These are phyloP conservation scores for Pentalonia nigronervosa DNA, from an alignment of 1,140 invertebrate species.

Conservation along the genomic window DNA sequence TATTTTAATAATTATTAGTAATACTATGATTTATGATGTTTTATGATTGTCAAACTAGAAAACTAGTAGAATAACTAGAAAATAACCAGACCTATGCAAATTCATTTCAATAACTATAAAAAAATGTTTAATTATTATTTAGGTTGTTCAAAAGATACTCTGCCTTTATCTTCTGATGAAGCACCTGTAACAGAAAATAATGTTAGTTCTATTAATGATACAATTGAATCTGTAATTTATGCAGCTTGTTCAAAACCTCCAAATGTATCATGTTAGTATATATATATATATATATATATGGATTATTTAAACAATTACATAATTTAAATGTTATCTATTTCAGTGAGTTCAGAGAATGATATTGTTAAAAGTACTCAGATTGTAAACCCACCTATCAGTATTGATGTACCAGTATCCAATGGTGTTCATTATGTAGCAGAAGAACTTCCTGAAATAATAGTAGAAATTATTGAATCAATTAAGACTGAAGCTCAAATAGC, in stretches of 20 bases:
- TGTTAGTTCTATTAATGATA: slow-evolving; percentile 61
- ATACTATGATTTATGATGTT: neutral
- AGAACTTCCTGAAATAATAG: slow-evolving; percentile 39
- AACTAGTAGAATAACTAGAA: no score
- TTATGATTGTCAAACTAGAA: neutral
- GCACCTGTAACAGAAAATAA: slow-evolving; percentile 12
- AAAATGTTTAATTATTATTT: neutral
- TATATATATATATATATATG: neutral
- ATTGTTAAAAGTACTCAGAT: neutral
- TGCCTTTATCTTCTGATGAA: slow-evolving; percentile 9
- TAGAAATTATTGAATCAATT: slow-evolving; percentile 53
- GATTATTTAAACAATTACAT: neutral
- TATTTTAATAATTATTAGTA: neutral
- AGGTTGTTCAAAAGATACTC: slow-evolving; percentile 54
- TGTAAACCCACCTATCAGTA: slow-evolving; percentile 21
- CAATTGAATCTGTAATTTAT: slow-evolving; percentile 64
- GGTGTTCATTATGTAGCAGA: slow-evolving; percentile 26
- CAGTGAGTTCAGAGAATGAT: neutral
- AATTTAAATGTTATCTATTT: neutral
- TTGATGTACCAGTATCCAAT: slow-evolving; percentile 39
- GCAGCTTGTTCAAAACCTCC: slow-evolving; percentile 59
- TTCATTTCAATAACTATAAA: neutral
- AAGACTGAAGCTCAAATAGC: slow-evolving; percentile 56
- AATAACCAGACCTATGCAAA: neutral
- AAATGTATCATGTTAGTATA: slow-evolving; percentile 1